Conservation (phyloP, 2,797 vertebrate species). For the Pelochelys cantorii region DNA sequence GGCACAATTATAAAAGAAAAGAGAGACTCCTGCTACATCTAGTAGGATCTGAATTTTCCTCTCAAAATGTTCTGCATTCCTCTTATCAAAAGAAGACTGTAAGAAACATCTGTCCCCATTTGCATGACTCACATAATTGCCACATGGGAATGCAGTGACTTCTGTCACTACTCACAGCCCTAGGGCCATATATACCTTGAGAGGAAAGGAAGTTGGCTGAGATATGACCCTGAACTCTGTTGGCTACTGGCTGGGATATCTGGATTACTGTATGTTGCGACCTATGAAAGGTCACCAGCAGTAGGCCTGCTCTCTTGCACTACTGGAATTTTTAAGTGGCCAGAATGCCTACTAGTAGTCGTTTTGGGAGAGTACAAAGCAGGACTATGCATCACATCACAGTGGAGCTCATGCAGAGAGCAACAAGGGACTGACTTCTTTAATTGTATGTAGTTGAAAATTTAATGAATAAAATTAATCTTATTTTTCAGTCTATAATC, state of each 20-base stretch:
- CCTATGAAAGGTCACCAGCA: neutral
- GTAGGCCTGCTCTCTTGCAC: neutral
- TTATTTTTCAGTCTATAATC: neutral
- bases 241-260: neutral
- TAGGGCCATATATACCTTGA: neutral
- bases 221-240: neutral
- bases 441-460: neutral
- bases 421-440: neutral
- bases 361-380: neutral
- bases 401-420: neutral
- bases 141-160: neutral
- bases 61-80: neutral
- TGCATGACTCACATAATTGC: neutral
- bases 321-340: neutral
- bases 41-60: neutral
- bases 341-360: neutral
- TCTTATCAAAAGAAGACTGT: neutral
- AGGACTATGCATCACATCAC: neutral
- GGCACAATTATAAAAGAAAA: neutral
- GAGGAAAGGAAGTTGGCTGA: neutral
- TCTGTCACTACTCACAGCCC: neutral
- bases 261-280: neutral
- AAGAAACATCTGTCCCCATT: neutral
- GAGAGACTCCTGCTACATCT: neutral
- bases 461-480: neutral